Evolutionary conservation across 2,888 invertebrate species (phyloP), one percentile per base, ranked within the genome.

Genomic region (Phalera bucephala): DNA sequence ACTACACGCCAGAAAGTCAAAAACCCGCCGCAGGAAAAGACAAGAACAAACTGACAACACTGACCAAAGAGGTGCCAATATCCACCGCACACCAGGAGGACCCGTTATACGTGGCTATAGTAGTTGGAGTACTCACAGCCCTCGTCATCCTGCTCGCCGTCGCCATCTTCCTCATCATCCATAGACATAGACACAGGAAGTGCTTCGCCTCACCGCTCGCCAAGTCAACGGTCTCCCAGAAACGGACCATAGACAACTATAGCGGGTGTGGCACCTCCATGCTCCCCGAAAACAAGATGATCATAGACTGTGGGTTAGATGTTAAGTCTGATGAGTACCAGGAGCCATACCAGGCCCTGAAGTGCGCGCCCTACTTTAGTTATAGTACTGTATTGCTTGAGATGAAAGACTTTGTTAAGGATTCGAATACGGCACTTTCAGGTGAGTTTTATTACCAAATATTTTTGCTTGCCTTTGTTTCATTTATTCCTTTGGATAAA

Each of bases 321-420:
- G 90, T 93, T 55, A 92, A 93, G 70, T 91, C 93, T 28, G 94
- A 94, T 65, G 94, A 94, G 71, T 95, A 95, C 78, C 95, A 95
- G 68, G 95, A 95, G 81, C 95, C 95, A 23, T 95, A 94, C 77
- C 94, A 95, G 78, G 94, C 94, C 11, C 81, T 94, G 53, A 93
- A 93, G 72, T 94, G 93, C 68, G 93, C 94, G 8, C 95, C 94
- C 1, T 94, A 94, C 76, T 94, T 94, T 75, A 93, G 93, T 70
- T 94, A 94, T 82, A 94, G 93, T 74, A 93, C 94, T 15, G 94
- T 94, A 30, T 91, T 94, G 64, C 91, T 94, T 83, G 94, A 94
- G 81, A 94, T 94, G 93, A 92, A 93, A 75, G 93, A 94, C 78
- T 92, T 93, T 66, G 89, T 87, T 46, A 91, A 91, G 59, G 82